Base-by-base conservation (phyloP, 2,888 invertebrate species). In the Cerastoderma edule region DNA sequence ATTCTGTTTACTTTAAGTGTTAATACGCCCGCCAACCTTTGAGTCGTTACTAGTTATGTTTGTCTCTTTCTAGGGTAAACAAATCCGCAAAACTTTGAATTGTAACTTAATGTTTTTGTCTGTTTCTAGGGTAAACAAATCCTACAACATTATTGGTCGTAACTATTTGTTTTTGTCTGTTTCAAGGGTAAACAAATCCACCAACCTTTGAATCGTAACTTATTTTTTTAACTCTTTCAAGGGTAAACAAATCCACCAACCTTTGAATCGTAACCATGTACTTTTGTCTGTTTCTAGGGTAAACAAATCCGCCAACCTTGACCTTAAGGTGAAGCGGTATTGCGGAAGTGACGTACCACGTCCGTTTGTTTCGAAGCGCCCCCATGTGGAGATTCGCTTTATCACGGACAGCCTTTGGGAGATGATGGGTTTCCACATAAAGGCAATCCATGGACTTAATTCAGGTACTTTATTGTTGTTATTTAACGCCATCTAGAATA, bases 371-470 rank as follows among this genome's bases (percentile, higher is more conserved):
- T 79, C 79, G 6, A 35, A 67, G 5, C 28, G 60, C 35, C 39
- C 79, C n/a, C 53, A 64, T 22, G 54, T 79, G 5, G 35, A 64
- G 4, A 16, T 79, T 28, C 60, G 67, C 30, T 79, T 79, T 48
- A 56, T 79, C 22, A 63, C 75, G 5, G 79, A 79, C 71, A 73
- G 54, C n/a, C 57, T 79, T 1, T 79, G 72, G 75, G 79, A 79
- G 50, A 33, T 70, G n/a, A 32, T 67, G 28, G 79, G 79, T 1
- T 79, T 79, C 44, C 57, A 65, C n/a, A 67, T 79, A 1, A 66
- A 44, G 57, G 75, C 65, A 6, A 46, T 79, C 10, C 65, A 79
- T 54, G 69, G 67, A 2, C 46, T 48, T 19, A 67, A 64, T 32
- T 63, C 57, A 67, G 75, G 79, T 79, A 72, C n/a, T n/a, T 13